Evolutionary conservation across 2,797 vertebrate species (phyloP).

Genomic region (Enteromius thamalakanensis): DNA sequence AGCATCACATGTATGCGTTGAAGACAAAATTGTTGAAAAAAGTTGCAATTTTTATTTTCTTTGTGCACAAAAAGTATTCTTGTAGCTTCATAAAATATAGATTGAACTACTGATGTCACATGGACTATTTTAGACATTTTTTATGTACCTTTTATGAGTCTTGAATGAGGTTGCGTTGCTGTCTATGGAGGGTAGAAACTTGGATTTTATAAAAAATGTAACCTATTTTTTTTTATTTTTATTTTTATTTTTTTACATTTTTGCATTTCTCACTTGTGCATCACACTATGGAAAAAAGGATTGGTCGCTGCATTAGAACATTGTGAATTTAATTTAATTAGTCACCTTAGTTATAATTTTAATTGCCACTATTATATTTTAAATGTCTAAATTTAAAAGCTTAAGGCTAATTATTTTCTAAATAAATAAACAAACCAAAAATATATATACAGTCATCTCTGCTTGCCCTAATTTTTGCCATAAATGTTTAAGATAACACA

Average conservation of each 20-base stretch:
- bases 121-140: too few species aligned
- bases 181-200: too few species aligned
- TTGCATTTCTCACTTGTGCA: not conserved
- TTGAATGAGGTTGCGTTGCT: not conserved
- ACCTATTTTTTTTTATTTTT: not conserved
- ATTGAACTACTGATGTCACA: not conserved
- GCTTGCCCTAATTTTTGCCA: not conserved
- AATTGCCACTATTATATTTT: not conserved
- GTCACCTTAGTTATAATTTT: not conserved
- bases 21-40: too few species aligned
- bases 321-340: not conserved
- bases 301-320: not conserved
- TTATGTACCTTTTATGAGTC: not conserved
- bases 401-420: not conserved
- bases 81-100: too few species aligned
- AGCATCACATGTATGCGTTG: too few species aligned
- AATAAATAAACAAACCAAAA: not conserved
- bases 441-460: not conserved
- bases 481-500: not conserved
- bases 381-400: not conserved
- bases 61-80: too few species aligned
- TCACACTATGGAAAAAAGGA: not conserved
- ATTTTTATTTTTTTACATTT: not conserved
- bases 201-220: too few species aligned
- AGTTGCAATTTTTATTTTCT: too few species aligned